Conservation (phyloP, 2,113 vertebrate species). For the Upupa epops region DNA sequence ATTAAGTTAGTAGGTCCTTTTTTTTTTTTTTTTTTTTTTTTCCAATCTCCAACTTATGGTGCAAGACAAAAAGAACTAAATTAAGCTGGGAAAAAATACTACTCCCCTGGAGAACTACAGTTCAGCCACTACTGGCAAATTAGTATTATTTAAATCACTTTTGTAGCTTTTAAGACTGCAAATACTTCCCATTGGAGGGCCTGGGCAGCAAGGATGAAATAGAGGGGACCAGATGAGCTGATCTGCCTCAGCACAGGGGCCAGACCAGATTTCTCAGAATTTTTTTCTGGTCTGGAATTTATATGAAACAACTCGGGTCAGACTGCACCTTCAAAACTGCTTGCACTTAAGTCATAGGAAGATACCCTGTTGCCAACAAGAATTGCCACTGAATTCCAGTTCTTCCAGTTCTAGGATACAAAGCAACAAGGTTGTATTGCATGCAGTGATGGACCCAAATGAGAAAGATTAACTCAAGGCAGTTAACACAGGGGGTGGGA, state of each 20-base stretch:
- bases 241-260: neutral
- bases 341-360: neutral
- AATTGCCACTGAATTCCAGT: neutral
- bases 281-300: neutral
- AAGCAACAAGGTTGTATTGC: neutral
- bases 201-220: constrained; percentile 1
- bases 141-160: constrained; percentile 51
- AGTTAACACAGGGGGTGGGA: constrained; percentile 23
- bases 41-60: neutral
- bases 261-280: constrained; percentile 25
- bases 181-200: neutral
- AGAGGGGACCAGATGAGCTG: neutral
- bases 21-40: neutral
- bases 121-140: neutral
- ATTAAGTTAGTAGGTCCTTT: constrained; percentile 1
- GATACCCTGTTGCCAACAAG: neutral
- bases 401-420: neutral
- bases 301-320: neutral
- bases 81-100: neutral
- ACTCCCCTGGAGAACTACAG: neutral
- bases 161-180: constrained; percentile 42
- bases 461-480: neutral
- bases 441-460: neutral
- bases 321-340: neutral
- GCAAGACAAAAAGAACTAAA: constrained; percentile 1